Percentiles rank a stretch among this genome's conserved stretches.
These are phyloP conservation scores for Camponotus floridanus DNA, from an alignment of 1,140 invertebrate species.

Conservation along the genomic window DNA sequence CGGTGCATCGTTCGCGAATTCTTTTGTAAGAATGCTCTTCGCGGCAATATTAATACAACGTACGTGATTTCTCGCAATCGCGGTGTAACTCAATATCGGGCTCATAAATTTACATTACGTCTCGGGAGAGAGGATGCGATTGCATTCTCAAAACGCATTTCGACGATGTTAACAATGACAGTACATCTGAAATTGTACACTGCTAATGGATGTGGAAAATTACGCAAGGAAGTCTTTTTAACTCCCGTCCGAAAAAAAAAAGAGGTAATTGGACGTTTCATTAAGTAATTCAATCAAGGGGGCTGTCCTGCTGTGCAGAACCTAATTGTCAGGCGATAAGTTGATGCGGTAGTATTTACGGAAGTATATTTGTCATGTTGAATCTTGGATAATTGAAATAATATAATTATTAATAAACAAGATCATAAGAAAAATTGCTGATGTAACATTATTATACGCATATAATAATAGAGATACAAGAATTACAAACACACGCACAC, in stretches of 20 bases:
- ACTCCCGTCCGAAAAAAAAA: background rate
- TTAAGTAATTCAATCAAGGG: conserved; percentile 36
- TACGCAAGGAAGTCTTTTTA: conserved; percentile 10
- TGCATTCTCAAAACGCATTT: conserved; percentile 28
- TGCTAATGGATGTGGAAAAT: conserved; percentile 34
- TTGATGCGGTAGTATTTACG: conserved; percentile 14
- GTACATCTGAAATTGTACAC: conserved; percentile 33
- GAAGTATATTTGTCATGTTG: background rate
- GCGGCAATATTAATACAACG: conserved; percentile 17
- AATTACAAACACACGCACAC: no score
- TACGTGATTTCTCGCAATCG: conserved; percentile 58
- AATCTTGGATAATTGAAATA: background rate
- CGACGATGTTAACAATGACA: conserved; percentile 45
- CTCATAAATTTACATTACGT: conserved; percentile 61
- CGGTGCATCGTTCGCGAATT: conserved; percentile 52
- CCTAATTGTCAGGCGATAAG: conserved; percentile 1
- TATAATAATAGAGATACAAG: background rate
- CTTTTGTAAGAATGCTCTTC: conserved; percentile 44
- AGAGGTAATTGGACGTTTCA: conserved; percentile 2
- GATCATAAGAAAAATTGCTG: background rate
- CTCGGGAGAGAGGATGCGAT: conserved; percentile 20
- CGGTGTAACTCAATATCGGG: conserved; percentile 49
- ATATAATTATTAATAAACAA: background rate
- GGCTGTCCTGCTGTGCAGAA: background rate
- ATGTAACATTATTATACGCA: background rate